A percentile compares a stretch with the other conserved stretches of the same genome.
These are phyloP conservation scores for Ptilodon capucinus DNA, from an alignment of 2,888 invertebrate genomes.

Conservation along the genomic window DNA sequence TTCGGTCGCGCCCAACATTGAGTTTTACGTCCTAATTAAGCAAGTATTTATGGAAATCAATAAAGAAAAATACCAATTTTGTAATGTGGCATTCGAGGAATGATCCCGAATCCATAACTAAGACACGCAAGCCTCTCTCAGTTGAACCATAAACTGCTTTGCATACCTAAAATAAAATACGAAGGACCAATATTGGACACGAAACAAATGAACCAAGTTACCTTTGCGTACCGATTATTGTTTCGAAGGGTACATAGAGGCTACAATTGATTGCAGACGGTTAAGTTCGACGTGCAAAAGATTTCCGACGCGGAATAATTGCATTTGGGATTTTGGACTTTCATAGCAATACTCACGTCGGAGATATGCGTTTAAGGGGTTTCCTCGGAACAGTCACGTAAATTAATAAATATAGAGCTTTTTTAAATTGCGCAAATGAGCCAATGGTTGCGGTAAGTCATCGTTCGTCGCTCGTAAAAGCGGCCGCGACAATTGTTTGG, in stretches of 20 bases:
- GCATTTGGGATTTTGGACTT: constrained; percentile 40
- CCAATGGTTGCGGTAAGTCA: constrained; percentile 47
- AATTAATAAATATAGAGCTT: constrained; percentile 65
- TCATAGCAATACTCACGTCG: constrained; percentile 46
- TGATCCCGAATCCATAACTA: constrained; percentile 44
- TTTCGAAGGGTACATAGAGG: constrained; percentile 27
- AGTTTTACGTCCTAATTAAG: constrained; percentile 46
- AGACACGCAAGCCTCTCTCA: constrained; percentile 53
- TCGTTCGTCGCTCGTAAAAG: constrained; percentile 49
- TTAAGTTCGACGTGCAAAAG: constrained; percentile 11
- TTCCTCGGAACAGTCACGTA: constrained; percentile 65
- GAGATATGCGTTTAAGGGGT: constrained; percentile 56
- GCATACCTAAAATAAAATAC: constrained; percentile 59
- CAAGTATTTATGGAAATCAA: constrained; percentile 39
- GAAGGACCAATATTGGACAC: constrained; percentile 51
- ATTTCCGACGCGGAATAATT: constrained; percentile 33
- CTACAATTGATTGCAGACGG: constrained; percentile 19
- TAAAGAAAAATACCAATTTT: constrained; percentile 42
- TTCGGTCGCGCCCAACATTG: constrained; percentile 14
- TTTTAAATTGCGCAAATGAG: constrained; percentile 52
- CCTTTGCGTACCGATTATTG: constrained; percentile 32
- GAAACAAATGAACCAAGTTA: constrained; percentile 52
- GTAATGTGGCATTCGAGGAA: constrained; percentile 44
- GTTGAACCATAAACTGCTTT: constrained; percentile 61
- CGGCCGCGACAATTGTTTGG: constrained; percentile 28